These are phyloP conservation scores for Sardinella longiceps DNA, from an alignment of 2,797 vertebrate genomes.

Conservation along the genomic window DNA sequence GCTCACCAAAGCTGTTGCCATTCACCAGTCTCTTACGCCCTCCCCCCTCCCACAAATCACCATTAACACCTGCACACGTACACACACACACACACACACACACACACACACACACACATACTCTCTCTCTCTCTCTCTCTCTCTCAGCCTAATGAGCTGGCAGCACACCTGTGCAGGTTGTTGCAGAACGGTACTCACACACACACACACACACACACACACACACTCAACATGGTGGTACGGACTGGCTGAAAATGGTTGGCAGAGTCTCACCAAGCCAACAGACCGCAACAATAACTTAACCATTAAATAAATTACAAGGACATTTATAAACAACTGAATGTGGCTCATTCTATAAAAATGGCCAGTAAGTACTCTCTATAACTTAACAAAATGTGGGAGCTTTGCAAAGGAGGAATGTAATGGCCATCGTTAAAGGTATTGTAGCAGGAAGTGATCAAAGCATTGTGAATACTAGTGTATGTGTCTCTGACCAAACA, in stretches of 20 bases:
- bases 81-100: background rate
- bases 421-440: background rate
- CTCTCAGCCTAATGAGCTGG: background rate
- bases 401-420: background rate
- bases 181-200: background rate
- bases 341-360: background rate
- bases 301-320: background rate
- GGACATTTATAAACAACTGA: constrained; percentile 4
- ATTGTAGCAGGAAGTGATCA: background rate
- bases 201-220: background rate
- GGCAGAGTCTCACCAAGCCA: background rate
- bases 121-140: too few species aligned
- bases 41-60: background rate
- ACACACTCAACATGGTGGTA: background rate
- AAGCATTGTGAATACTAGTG: background rate
- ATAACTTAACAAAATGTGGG: background rate
- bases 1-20: background rate
- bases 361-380: background rate
- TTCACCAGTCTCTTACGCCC: background rate
- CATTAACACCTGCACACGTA: background rate
- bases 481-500: background rate
- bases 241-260: background rate
- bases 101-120: background rate
- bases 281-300: background rate
- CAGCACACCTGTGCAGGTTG: background rate